These are phyloP conservation scores for Nettapus auritus DNA, from an alignment of 2,113 vertebrate species.

Conservation along the genomic window DNA sequence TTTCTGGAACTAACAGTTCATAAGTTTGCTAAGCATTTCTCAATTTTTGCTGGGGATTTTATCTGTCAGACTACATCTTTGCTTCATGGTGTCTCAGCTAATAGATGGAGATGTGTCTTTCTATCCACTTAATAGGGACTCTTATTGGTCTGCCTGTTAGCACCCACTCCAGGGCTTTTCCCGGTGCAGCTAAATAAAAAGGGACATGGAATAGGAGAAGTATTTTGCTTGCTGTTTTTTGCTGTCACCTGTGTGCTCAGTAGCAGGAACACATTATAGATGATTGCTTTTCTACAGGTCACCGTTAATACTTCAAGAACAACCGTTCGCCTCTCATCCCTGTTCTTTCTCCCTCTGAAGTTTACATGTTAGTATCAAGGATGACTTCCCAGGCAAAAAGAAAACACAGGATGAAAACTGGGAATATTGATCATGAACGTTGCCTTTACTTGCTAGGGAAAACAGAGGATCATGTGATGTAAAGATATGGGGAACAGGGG, in stretches of 20 bases:
- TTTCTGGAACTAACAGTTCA: not conserved
- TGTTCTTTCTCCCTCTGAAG: not conserved
- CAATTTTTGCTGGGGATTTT: not conserved
- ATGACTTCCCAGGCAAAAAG: not conserved
- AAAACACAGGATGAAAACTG: not conserved
- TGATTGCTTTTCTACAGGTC: not conserved
- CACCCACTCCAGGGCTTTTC: not conserved
- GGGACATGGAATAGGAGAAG: not conserved
- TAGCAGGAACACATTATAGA: not conserved
- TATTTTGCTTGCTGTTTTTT: fast-evolving
- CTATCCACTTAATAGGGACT: not conserved
- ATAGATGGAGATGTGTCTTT: not conserved
- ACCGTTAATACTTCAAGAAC: not conserved
- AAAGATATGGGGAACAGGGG: fast-evolving
- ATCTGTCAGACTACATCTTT: not conserved
- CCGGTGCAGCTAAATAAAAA: not conserved
- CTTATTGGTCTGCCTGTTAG: fast-evolving
- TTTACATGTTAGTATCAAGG: not conserved
- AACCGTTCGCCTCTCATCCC: not conserved
- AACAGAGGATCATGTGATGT: not conserved
- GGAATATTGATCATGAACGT: not conserved
- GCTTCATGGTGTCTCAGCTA: not conserved
- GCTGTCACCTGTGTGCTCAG: fast-evolving
- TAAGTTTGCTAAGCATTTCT: too few relatives aligned
- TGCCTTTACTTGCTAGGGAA: not conserved